These are phyloP conservation scores for Tinamus major DNA, from an alignment of 2,797 vertebrate species.

Conservation along the genomic window DNA sequence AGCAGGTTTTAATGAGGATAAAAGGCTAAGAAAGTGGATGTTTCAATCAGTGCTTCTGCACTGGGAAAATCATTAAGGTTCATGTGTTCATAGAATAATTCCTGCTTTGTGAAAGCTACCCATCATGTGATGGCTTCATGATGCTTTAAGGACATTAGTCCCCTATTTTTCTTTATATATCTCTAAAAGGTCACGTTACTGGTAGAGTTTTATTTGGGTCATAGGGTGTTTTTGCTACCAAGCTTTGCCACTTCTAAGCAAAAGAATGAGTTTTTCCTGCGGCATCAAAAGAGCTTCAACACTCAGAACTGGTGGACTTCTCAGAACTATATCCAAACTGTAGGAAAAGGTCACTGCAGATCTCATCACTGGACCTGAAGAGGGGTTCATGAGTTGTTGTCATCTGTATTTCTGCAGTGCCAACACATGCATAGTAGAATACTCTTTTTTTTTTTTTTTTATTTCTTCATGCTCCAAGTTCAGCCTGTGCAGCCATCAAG, in stretches of 20 bases:
- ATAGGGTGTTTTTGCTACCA: background rate
- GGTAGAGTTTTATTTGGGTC: background rate
- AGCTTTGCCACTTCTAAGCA: background rate
- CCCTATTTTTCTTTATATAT: background rate
- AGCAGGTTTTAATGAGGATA: background rate
- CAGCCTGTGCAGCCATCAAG: background rate
- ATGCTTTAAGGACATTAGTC: background rate
- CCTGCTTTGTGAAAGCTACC: background rate
- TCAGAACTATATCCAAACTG: background rate
- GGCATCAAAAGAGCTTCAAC: background rate
- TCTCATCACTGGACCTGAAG: background rate
- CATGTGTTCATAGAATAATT: background rate
- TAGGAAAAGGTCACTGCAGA: background rate
- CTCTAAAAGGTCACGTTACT: background rate
- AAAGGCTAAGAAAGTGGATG: background rate
- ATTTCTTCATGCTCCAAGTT: background rate
- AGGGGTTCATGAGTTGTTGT: background rate
- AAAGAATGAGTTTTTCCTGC: background rate
- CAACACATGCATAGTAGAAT: background rate
- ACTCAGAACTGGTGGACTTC: background rate
- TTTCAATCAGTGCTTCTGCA: background rate
- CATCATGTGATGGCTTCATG: background rate
- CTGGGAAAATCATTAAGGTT: background rate
- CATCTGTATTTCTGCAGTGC: background rate
- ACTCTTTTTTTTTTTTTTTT: background rate